Percentiles rank a stretch among this genome's conserved stretches.
These are phyloP conservation scores for Scylla paramamosain DNA, from an alignment of 1,140 invertebrate species.

Conservation along the genomic window DNA sequence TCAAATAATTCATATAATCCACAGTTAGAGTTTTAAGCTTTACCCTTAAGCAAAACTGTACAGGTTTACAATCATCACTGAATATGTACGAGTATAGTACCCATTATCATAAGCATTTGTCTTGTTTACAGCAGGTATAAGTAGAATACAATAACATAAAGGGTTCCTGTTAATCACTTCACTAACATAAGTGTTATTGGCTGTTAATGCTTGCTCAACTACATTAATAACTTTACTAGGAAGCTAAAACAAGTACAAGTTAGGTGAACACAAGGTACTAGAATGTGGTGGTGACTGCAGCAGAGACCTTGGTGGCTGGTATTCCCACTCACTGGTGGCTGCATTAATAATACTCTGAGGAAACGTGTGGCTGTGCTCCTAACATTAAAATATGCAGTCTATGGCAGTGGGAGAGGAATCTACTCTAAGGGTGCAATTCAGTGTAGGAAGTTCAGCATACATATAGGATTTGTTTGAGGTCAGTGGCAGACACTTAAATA, in stretches of 20 bases:
- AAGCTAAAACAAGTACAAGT: constrained; percentile 41
- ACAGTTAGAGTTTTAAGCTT: neutral
- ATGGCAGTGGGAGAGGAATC: constrained; percentile 30
- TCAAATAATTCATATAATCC: neutral
- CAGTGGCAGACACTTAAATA: neutral
- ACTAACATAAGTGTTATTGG: constrained; percentile 25
- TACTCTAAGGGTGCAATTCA: constrained; percentile 27
- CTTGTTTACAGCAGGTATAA: neutral
- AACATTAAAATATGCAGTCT: constrained; percentile 22
- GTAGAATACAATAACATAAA: constrained; percentile 9
- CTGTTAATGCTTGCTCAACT: neutral
- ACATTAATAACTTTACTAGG: constrained; percentile 25
- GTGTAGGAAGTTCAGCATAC: neutral
- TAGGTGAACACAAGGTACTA: neutral
- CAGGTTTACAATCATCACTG: neutral
- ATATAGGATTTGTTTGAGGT: neutral
- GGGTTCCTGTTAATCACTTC: neutral
- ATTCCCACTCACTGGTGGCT: neutral
- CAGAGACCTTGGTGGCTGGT: no score
- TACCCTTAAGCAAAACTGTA: neutral
- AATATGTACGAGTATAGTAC: neutral
- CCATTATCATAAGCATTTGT: constrained; percentile 9
- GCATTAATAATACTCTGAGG: neutral
- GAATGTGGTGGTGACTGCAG: neutral
- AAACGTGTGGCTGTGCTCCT: neutral